Base-by-base conservation (phyloP, 2,888 invertebrate species). In the Calameuta pallipes region DNA sequence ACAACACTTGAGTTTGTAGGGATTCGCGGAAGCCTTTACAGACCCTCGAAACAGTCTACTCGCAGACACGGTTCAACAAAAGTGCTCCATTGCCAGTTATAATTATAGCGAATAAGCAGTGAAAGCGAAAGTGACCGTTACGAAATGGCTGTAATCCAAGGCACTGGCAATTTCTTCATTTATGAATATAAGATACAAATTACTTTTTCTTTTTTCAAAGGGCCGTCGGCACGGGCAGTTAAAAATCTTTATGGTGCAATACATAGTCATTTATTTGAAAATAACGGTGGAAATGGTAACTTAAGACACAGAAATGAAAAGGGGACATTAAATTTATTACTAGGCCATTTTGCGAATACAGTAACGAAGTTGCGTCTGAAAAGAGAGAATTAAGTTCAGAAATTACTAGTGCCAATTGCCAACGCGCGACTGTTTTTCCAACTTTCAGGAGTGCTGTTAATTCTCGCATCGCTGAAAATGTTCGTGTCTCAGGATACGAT, bases 21-120 rank as follows among this genome's bases (percentile, higher is more conserved):
- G 87, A 84, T 90, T 90, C 90, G 80, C 78, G 82, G 89, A 90
- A 90, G 89, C 89, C 90, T 84, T 84, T 86, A 82, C 79, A 83
- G 81, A 85, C 83, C 83, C 82, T 79, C 76, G 80, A 82, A 87
- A 85, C 87, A 89, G 89, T 88, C 85, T 83, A 82, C 82, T 78
- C 80, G 80, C 83, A 83, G 82, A 83, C 84, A 82, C 85, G 82
- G 83, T 79, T 83, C 82, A 79, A 84, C 82, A 82, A 82, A 79
- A 81, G 75, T 80, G 73, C 77, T 76, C 69, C 15, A 30, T 77
- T 75, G 70, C 71, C 76, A 75, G 71, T 34, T 71, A 9, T 31
- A 71, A 71, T 69, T 74, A 69, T 73, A 76, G 74, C 6, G 74
- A 30, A 37, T 9, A 30, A 74, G 12, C 74, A 36, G 30, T 37